Evolutionary conservation across 2,797 vertebrate species (phyloP), one percentile per base, ranked within the genome.

Genomic region (Parotocinclus haroldoi): DNA sequence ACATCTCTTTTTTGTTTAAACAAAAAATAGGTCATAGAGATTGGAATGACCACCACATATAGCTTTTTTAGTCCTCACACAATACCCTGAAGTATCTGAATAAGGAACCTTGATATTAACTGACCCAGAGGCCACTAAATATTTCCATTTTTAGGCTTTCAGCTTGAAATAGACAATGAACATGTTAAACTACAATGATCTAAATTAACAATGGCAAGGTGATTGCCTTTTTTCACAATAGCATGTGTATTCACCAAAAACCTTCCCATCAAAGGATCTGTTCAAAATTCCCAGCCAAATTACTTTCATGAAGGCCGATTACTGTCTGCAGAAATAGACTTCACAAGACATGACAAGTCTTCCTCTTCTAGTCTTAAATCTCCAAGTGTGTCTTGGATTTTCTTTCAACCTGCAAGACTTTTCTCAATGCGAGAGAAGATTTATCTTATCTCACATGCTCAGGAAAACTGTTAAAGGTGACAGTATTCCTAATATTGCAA

Each of bases 171-270:
- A 62, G 66, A 75, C 63, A 72, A 72, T 66, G 76, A 52, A 37
- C 66, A 59, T 56, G 48, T 53, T 71, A 64, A 51, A 63, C 19
- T 17, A 66, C 51, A 54, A 49, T 45, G 42, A 67, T 16, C 48
- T 42, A 71, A 78, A 75, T 73, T 49, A 75, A 70, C 53, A 54
- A 67, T 65, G 70, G 69, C 50, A 37, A 62, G 66, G 39, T 73
- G 73, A 78, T 70, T 73, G 76, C 69, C 61, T 73, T 73, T 69
- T 59, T 70, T 70, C 70, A 69, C 18, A 63, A 42, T 63, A 70
- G 62, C 66, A 36, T 73, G 55, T 64, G 63, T 72, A 64, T 19
- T 39, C 36, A 59, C 70, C 69, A 71, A 74, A 74, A 59, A 56
- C 58, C 53, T 65, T 52, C 27, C 57, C 46, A 10, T 36, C 62